These are phyloP conservation scores for Macrotrachela quadricornifera DNA, from an alignment of 1,140 invertebrate genomes.

Conservation along the genomic window DNA sequence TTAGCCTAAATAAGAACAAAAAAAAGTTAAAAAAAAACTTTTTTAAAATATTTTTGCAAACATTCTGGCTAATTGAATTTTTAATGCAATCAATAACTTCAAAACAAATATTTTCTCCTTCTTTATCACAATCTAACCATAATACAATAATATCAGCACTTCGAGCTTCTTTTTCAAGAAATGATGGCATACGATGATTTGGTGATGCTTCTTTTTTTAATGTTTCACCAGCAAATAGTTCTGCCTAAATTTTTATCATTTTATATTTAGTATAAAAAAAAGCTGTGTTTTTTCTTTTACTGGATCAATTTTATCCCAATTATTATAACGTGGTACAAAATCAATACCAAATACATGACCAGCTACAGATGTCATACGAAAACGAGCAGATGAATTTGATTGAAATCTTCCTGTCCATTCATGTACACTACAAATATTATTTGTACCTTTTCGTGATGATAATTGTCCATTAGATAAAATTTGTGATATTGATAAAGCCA, in stretches of 20 bases:
- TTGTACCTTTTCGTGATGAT: conserved; percentile 62
- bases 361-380: conserved; percentile 93
- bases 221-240: conserved; percentile 72
- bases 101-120: conserved; percentile 97
- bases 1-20: conserved; percentile 17
- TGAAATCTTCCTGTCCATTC: conserved; percentile 54
- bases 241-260: conserved; percentile 35
- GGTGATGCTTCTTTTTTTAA: conserved; percentile 88
- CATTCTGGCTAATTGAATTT: conserved; percentile 23
- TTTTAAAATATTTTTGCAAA: not conserved
- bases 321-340: conserved; percentile 71
- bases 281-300: too few relatives aligned
- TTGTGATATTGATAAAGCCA: conserved; percentile 75
- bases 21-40: not conserved
- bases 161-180: conserved; percentile 60
- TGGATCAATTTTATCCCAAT: conserved; percentile 92
- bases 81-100: conserved; percentile 58
- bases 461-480: conserved; percentile 72
- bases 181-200: conserved; percentile 74
- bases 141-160: conserved; percentile 75
- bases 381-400: conserved; percentile 37
- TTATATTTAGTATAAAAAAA: not conserved
- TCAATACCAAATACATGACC: conserved; percentile 92
- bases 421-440: conserved; percentile 70
- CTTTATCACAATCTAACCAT: conserved; percentile 99